phyloP scores from a whole-genome alignment of 64 coral and sea anemone genomes.

The Pachyseris speciosa region DNA sequence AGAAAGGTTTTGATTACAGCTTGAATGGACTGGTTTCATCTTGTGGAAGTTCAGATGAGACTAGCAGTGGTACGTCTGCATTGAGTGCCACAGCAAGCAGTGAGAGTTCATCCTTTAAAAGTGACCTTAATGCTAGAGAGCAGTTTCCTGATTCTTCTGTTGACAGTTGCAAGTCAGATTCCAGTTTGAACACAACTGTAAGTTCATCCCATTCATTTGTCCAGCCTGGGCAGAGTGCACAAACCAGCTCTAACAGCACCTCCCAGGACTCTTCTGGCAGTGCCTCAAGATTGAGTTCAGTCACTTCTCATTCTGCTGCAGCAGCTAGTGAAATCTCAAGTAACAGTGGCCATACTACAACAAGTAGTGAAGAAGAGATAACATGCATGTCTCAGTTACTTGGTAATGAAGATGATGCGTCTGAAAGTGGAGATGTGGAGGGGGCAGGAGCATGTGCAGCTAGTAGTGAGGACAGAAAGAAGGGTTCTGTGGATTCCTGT shows the following conservation, averaged over 20 bases:
- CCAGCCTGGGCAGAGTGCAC: neutral
- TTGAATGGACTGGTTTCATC: too few relatives aligned
- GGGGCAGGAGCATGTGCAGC: too few relatives aligned
- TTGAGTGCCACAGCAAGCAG: neutral
- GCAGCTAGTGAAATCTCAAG: neutral
- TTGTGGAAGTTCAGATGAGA: neutral
- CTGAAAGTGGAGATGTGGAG: too few relatives aligned
- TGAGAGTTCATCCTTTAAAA: neutral
- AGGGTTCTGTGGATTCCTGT: neutral
- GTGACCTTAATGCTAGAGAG: neutral
- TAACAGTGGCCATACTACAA: neutral
- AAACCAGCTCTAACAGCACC: neutral
- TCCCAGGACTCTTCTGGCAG: neutral
- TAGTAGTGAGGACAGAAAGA: too few relatives aligned
- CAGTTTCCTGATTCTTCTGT: neutral
- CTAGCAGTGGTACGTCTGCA: neutral
- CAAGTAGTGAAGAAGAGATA: neutral
- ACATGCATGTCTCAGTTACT: neutral
- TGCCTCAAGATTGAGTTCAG: too few relatives aligned
- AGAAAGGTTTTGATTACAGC: neutral
- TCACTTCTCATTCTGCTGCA: neutral
- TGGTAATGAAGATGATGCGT: neutral
- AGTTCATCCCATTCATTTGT: neutral
- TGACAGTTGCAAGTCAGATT: neutral
- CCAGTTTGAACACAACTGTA: neutral